Conservation (phyloP, 1,140 invertebrate species). For the Brachionus sp. region DNA sequence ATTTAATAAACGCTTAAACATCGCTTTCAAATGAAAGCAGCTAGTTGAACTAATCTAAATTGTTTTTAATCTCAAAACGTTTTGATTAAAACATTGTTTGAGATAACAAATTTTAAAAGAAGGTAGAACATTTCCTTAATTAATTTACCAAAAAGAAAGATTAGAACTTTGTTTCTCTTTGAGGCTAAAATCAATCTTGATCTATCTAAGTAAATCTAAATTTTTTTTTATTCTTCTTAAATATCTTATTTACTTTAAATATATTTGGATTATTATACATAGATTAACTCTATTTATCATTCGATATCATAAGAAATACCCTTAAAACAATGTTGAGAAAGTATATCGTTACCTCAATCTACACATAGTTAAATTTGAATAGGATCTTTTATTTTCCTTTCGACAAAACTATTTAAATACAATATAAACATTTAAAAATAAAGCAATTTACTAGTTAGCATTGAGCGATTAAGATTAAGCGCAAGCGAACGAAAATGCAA, state of each 20-base stretch:
- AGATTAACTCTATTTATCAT: conserved; percentile 26
- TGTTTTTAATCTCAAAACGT: background rate
- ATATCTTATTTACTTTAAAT: conserved; percentile 21
- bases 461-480: background rate
- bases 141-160: background rate
- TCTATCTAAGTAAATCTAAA: background rate
- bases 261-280: background rate
- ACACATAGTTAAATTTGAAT: background rate
- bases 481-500: background rate
- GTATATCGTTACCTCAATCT: background rate
- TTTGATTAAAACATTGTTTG: background rate
- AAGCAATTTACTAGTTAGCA: conserved; percentile 1
- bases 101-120: background rate
- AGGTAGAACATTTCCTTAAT: conserved; percentile 1
- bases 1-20: background rate
- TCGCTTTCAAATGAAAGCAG: background rate
- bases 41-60: background rate
- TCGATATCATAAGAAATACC: background rate
- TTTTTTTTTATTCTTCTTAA: conserved; percentile 10
- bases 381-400: background rate
- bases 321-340: conserved; percentile 3
- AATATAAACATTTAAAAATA: conserved; percentile 20
- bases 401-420: background rate
- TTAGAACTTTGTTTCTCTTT: background rate
- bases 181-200: background rate